Evolutionary conservation across 2,113 vertebrate species (phyloP).

Genomic region (Pachypanchax playfairii): DNA sequence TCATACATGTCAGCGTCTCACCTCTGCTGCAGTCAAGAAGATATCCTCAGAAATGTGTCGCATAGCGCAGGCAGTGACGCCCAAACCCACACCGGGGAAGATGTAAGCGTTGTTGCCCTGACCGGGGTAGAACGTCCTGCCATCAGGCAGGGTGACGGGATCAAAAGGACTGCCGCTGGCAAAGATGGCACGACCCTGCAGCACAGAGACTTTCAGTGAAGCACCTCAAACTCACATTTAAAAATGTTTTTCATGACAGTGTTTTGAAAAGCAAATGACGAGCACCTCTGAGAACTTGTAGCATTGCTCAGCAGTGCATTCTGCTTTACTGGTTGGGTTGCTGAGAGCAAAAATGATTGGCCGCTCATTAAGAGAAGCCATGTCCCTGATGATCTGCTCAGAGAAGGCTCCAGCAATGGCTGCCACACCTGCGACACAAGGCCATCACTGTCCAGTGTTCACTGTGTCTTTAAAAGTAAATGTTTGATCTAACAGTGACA

Average conservation of each 20-base stretch:
- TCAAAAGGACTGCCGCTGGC: conserved; percentile 97
- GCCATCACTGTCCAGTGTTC: not conserved
- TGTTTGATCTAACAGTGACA: no score
- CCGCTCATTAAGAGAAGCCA: conserved; percentile 89
- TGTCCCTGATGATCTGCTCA: conserved; percentile 88
- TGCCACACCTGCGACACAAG: conserved; percentile 85
- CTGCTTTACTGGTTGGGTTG: conserved; percentile 98
- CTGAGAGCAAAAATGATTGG: conserved; percentile 98
- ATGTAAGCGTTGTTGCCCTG: conserved; percentile 98
- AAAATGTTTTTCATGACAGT: not conserved
- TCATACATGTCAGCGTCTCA: conserved; percentile 58
- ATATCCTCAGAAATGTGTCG: conserved; percentile 84
- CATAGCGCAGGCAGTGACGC: conserved; percentile 84
- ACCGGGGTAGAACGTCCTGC: conserved; percentile 87
- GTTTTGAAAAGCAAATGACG: not conserved
- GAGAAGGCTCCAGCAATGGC: conserved; percentile 92
- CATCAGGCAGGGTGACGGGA: conserved; percentile 88
- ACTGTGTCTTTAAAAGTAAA: not conserved
- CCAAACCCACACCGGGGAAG: conserved; percentile 94
- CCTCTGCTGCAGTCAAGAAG: conserved; percentile 94
- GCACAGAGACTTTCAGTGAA: conserved; percentile 2
- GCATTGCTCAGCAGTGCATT: conserved; percentile 96
- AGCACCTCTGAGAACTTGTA: conserved; percentile 90
- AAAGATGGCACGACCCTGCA: conserved; percentile 91
- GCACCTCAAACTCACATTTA: not conserved